phyloP scores from a whole-genome alignment of 1,140 invertebrate species.

The Chrysomallon squamiferum region DNA sequence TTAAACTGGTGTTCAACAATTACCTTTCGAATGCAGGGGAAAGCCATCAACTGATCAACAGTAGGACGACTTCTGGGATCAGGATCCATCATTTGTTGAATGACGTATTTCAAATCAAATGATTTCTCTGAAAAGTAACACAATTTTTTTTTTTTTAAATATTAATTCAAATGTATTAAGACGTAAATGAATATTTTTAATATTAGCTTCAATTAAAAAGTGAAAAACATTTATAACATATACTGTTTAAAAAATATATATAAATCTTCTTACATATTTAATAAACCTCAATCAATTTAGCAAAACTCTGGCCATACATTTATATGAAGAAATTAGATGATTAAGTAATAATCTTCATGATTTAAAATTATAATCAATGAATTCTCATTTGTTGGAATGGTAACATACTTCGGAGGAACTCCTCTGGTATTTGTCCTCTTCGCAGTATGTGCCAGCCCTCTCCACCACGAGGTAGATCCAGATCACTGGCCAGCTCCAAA shows the following conservation, averaged over 20 bases:
- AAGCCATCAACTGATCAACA: constrained; percentile 65
- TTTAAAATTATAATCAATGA: no score
- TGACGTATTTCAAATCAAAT: constrained; percentile 67
- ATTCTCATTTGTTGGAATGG: no score
- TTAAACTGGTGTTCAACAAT: constrained; percentile 4
- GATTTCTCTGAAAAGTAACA: constrained; percentile 64
- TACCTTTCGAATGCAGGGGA: constrained; percentile 52
- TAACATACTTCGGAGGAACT: constrained; percentile 60
- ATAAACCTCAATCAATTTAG: no score
- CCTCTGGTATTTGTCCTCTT: constrained; percentile 64
- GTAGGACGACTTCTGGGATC: constrained; percentile 66
- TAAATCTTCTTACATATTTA: no score
- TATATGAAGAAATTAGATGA: no score
- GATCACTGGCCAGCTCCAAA: constrained; percentile 75
- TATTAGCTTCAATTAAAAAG: no score
- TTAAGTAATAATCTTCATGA: no score
- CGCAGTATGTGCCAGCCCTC: constrained; percentile 75
- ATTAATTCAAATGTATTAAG: no score
- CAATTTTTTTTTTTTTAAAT: no score
- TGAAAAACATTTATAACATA: no score
- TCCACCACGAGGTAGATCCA: constrained; percentile 75
- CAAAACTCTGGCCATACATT: no score
- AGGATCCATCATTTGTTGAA: constrained; percentile 69
- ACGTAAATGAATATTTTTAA: no score
- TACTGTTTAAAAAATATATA: background rate